Base-by-base conservation (phyloP, 1,140 invertebrate species). In the Monomorium pharaonis region DNA sequence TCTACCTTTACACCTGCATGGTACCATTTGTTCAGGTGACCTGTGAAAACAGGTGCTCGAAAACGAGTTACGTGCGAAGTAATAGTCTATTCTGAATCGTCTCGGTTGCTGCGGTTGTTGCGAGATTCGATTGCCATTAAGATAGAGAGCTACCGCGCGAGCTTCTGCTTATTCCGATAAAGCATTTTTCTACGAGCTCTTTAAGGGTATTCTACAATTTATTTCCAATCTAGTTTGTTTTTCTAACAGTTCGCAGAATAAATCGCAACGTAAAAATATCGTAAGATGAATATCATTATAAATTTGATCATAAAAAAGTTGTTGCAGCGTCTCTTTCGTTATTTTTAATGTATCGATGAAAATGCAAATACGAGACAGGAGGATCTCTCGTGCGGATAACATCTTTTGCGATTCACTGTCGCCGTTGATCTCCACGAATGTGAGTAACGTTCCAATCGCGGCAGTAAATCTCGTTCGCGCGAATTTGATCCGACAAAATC, bases 301-400 rank as follows among this genome's bases (percentile, higher is more conserved):
- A 14, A 21, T 44, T 7, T 21, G 10, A 16, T 9, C 42, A 67
- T 3, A 6, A 49, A 9, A 12, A 12, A n/a, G 12, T 70, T 70
- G 27, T 47, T 27, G 7, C 14, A 70, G 24, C 9, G 21, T 14
- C 1, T 1, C 18, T 21, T n/a, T 33, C 3, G n/a, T n/a, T 27
- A 69, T 16, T 62, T 6, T 44, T 3, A 33, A 37, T 3, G 44
- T 44, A 67, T 70, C 54, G 75, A 87, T 90, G 75, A 90, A 89
- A 89, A 89, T 89, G 89, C 83, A 90, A 90, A 89, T 89, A 72
- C 76, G 33, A 18, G 21, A 56, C 60, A 21, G n/a, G 42, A 42
- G n/a, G 42, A 37, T 54, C 18, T 58, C 49, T 88, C 54, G 58
- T 37, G 67, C 60, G 27, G 81, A 89, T 87, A 87, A 85, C 51